These are phyloP conservation scores for Gryllus longicercus DNA, from an alignment of 2,888 invertebrate genomes.

Conservation along the genomic window DNA sequence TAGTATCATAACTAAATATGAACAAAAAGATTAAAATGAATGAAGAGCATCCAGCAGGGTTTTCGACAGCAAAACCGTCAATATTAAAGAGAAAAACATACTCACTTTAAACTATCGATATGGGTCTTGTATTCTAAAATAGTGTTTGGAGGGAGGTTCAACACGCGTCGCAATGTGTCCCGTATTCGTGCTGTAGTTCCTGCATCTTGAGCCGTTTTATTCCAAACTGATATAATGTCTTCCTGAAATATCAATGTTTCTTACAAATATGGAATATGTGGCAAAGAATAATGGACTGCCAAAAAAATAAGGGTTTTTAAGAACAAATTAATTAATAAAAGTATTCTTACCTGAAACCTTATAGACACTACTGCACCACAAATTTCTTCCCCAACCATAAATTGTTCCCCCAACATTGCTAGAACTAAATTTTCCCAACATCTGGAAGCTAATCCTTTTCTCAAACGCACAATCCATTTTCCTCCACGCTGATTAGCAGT, in stretches of 20 bases:
- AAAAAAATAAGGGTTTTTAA: background rate
- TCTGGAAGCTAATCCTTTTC: slow-evolving; percentile 89
- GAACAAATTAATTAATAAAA: no score
- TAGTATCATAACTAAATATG: slow-evolving; percentile 30
- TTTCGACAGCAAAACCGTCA: background rate
- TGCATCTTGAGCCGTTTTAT: slow-evolving; percentile 88
- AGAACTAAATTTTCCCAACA: slow-evolving; percentile 99
- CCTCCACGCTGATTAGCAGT: slow-evolving; percentile 93
- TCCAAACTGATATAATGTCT: slow-evolving; percentile 96
- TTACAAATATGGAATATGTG: no score
- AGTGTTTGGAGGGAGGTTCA: slow-evolving; percentile 89
- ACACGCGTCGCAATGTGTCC: slow-evolving; percentile 89
- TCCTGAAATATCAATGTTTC: slow-evolving; percentile 59
- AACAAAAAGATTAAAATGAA: slow-evolving; percentile 28
- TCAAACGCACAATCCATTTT: slow-evolving; percentile 94
- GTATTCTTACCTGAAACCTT: slow-evolving; percentile 69
- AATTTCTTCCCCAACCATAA: slow-evolving; percentile 97
- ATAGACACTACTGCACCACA: slow-evolving; percentile 97
- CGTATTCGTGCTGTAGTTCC: slow-evolving; percentile 85
- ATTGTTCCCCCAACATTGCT: slow-evolving; percentile 98
- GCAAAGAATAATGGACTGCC: background rate
- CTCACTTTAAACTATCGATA: slow-evolving; percentile 75
- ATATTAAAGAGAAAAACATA: slow-evolving; percentile 33
- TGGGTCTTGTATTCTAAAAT: slow-evolving; percentile 92
- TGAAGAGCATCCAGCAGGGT: background rate